phyloP scores from a whole-genome alignment of 2,888 invertebrate genomes.

The Bombylius major region DNA sequence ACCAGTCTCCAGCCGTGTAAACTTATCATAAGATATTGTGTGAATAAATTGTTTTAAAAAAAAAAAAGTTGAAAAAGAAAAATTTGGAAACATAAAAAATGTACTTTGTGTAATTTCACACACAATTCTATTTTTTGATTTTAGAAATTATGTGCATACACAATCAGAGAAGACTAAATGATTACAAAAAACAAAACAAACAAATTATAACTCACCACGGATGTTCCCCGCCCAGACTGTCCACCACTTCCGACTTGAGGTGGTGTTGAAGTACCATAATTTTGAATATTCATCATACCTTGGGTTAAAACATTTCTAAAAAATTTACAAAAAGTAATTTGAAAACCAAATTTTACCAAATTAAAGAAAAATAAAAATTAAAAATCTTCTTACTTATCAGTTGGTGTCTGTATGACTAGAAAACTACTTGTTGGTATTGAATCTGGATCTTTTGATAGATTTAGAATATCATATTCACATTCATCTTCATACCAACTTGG shows the following conservation, averaged over 20 bases:
- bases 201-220: constrained; percentile 55
- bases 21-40: too few relatives aligned
- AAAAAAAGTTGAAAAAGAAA: too few relatives aligned
- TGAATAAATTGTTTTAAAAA: too few relatives aligned
- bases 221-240: constrained; percentile 75
- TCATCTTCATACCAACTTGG: constrained; percentile 94
- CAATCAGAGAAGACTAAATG: too few relatives aligned
- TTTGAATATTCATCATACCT: constrained; percentile 25
- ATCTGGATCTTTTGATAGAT: constrained; percentile 63
- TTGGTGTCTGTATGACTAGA: constrained; percentile 70
- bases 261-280: constrained; percentile 42
- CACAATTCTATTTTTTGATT: too few relatives aligned
- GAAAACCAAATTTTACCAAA: background rate
- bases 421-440: constrained; percentile 68
- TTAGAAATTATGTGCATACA: too few relatives aligned
- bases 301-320: constrained; percentile 33
- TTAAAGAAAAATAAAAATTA: background rate
- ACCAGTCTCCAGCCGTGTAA: too few relatives aligned
- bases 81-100: too few relatives aligned
- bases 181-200: too few relatives aligned
- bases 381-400: constrained; percentile 39
- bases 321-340: constrained; percentile 1
- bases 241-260: constrained; percentile 58
- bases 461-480: constrained; percentile 90
- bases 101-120: too few relatives aligned